These are phyloP conservation scores for Poeciliopsis presidionis DNA, from an alignment of 2,797 vertebrate genomes.

Conservation along the genomic window DNA sequence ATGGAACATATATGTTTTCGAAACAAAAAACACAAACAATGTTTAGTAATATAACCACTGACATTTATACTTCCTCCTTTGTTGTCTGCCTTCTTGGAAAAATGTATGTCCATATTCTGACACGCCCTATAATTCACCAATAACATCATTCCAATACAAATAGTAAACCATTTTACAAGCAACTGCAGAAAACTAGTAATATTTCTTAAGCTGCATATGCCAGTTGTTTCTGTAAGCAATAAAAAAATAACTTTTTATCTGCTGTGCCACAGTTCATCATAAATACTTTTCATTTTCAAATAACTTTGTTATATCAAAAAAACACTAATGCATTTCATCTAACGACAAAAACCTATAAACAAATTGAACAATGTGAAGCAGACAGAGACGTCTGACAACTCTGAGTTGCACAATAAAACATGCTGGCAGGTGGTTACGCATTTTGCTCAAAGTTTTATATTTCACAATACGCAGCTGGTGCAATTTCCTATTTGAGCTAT, in stretches of 20 bases:
- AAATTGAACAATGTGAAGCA: background rate
- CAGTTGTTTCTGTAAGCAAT: background rate
- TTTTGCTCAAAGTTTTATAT: background rate
- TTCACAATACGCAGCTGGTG: background rate
- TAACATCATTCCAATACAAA: background rate
- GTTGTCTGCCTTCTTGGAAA: background rate
- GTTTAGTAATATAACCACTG: background rate
- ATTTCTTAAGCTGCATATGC: background rate
- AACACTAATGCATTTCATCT: background rate
- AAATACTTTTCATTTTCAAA: background rate
- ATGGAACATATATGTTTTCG: background rate
- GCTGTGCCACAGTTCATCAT: background rate
- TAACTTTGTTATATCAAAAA: background rate
- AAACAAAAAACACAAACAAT: background rate
- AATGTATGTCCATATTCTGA: background rate
- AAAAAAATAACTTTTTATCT: background rate
- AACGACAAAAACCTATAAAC: background rate
- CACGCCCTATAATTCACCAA: background rate
- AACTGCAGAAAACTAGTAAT: background rate
- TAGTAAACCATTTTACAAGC: background rate
- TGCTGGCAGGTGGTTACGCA: background rate
- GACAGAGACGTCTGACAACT: background rate
- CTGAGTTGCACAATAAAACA: background rate
- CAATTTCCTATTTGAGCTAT: background rate
- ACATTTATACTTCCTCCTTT: background rate